Evolutionary conservation across 2,797 vertebrate species (phyloP).

Genomic region (Poeciliopsis presidionis): DNA sequence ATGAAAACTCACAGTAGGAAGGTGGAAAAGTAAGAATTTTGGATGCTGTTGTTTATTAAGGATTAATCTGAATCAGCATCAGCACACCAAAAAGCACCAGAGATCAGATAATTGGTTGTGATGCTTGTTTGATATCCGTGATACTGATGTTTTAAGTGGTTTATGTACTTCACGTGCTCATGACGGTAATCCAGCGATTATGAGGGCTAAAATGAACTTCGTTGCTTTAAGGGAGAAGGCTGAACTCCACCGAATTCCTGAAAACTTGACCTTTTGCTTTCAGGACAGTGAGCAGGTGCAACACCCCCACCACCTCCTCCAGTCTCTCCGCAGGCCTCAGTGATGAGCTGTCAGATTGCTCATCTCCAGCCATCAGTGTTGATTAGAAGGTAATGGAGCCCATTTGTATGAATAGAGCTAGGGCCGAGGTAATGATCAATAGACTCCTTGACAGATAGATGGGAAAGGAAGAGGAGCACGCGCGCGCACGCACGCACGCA

Average conservation of each 20-base stretch:
- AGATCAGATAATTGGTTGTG: background rate
- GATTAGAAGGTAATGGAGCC: slow-evolving; percentile 81
- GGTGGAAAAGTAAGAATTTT: background rate
- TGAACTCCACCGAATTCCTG: slow-evolving; percentile 20
- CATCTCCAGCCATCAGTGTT: slow-evolving; percentile 79
- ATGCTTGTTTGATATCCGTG: background rate
- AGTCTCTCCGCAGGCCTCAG: slow-evolving; percentile 41
- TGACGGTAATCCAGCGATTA: slow-evolving; percentile 3
- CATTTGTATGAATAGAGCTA: slow-evolving; percentile 80
- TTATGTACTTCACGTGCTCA: slow-evolving; percentile 4
- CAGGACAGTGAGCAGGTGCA: slow-evolving; percentile 54
- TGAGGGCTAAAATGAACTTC: slow-evolving; percentile 6
- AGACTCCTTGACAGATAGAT: slow-evolving; percentile 79
- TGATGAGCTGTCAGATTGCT: slow-evolving; percentile 80
- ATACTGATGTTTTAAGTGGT: background rate
- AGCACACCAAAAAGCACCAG: background rate
- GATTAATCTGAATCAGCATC: background rate
- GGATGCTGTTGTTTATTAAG: background rate
- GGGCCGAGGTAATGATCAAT: slow-evolving; percentile 78
- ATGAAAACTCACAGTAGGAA: background rate
- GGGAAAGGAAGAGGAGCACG: slow-evolving; percentile 49
- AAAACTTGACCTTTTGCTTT: slow-evolving; percentile 50
- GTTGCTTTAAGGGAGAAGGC: slow-evolving; percentile 7
- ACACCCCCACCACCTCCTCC: slow-evolving; percentile 36
- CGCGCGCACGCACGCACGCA: slow-evolving; percentile 22